Conservation (phyloP, 2,888 invertebrate genomes). For the Coelinius sp. region DNA sequence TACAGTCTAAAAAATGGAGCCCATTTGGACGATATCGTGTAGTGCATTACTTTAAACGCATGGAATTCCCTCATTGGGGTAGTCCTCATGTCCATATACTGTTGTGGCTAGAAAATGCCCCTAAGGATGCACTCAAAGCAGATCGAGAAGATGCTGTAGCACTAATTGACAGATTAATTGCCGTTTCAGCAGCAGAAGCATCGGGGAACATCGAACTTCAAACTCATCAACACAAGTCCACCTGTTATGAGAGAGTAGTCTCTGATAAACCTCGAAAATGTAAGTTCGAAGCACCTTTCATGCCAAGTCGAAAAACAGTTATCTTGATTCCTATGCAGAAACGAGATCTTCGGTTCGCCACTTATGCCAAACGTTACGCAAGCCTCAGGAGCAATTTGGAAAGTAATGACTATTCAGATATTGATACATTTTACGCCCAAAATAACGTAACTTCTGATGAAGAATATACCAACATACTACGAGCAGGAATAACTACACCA, state of each 20-base stretch:
- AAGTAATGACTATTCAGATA: conserved; percentile 20
- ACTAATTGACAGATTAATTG: conserved; percentile 53
- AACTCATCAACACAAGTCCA: conserved; percentile 32
- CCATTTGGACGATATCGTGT: conserved; percentile 44
- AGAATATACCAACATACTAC: not conserved
- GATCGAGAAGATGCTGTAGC: conserved; percentile 45
- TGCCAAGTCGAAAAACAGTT: too few species aligned
- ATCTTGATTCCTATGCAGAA: too few species aligned
- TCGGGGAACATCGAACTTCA: conserved; percentile 42
- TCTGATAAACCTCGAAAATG: conserved; percentile 50
- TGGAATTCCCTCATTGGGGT: conserved; percentile 47
- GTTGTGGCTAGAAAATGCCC: conserved; percentile 45
- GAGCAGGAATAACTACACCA: not conserved
- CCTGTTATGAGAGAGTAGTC: conserved; percentile 52
- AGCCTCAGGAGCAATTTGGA: not conserved
- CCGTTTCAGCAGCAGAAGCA: conserved; percentile 49
- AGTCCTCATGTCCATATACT: conserved; percentile 48
- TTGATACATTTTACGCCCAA: conserved; percentile 1
- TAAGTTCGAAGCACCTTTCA: conserved; percentile 58
- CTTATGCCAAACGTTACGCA: conserved; percentile 35
- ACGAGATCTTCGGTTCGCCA: too few species aligned
- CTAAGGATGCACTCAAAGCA: conserved; percentile 36
- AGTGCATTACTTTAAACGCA: conserved; percentile 47
- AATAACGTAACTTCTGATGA: not conserved
- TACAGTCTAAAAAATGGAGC: conserved; percentile 39